Evolutionary conservation across 2,888 invertebrate species (phyloP), one percentile per base, ranked within the genome.

Genomic region (Lasioglossum malachurum): DNA sequence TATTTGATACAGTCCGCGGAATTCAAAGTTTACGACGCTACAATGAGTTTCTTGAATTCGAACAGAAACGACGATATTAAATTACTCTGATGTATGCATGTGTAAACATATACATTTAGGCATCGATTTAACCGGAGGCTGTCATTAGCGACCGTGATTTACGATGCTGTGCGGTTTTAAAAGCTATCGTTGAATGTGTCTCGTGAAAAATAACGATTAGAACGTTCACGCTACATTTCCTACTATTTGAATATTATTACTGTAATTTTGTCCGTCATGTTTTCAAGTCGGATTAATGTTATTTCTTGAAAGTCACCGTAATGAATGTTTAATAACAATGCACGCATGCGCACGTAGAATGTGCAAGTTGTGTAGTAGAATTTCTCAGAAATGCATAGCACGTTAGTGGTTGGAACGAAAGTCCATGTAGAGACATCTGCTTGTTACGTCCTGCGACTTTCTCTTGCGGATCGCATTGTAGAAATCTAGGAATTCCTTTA

Each of bases 341-440:
- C 19, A 19, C 5, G 31, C 49, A 1, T 23, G 10, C 10, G n/a
- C 35, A n/a, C 27, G 23, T 38, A 14, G 35, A 41, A 57, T 38
- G 53, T 38, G 78, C 57, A 57, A 46, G 10, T 72, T 53, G 35
- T 35, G 7, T 23, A 23, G 10, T 12, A 49, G 31, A 12, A 74
- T 35, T 53, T 4, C 41, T 41, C n/a, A 23, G n/a, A n/a, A 71
- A 38, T 71, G 41, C n/a, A 41, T 8, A 14, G 71, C 71, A 41
- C 10, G 35, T 23, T 19, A 19, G 10, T 8, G 4, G 23, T 38
- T 19, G 7, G 67, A 23, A 69, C 10, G 35, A 69, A 38, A 69
- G 38, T 69, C 35, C 67, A 69, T 69, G 35, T 69, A 38, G 67
- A 38, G 67, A 69, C 67, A 69, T 69, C 67, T 69, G 67, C 67